phyloP scores from a whole-genome alignment of 1,140 invertebrate genomes.

The Drosophila funebris region DNA sequence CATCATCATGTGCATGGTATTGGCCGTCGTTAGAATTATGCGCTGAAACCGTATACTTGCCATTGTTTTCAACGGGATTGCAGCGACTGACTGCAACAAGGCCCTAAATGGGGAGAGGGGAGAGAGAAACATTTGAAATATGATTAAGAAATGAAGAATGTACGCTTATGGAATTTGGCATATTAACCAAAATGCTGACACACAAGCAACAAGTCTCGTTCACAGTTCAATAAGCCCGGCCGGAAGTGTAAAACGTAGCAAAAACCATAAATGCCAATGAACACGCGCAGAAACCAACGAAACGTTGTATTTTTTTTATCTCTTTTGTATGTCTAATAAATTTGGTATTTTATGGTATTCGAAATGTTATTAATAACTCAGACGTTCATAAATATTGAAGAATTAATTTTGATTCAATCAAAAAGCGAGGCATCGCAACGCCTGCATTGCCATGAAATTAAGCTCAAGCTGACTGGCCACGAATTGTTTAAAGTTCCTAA shows the following conservation, averaged over 20 bases:
- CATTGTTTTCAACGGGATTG: slow-evolving; percentile 67
- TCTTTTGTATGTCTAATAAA: slow-evolving; percentile 8
- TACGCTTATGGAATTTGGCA: slow-evolving; percentile 14
- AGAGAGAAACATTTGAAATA: neutral
- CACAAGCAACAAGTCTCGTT: slow-evolving; percentile 13
- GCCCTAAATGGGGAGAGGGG: slow-evolving; percentile 41
- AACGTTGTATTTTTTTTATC: slow-evolving; percentile 9
- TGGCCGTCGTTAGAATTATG: slow-evolving; percentile 62
- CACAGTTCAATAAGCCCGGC: slow-evolving; percentile 31
- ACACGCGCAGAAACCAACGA: slow-evolving; percentile 15
- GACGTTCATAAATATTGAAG: slow-evolving; percentile 16
- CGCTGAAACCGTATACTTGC: slow-evolving; percentile 76
- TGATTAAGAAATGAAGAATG: slow-evolving; percentile 6
- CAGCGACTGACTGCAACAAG: slow-evolving; percentile 70
- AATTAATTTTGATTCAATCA: slow-evolving; percentile 14
- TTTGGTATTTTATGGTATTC: slow-evolving; percentile 29
- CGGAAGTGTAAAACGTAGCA: slow-evolving; percentile 34
- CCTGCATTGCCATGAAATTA: slow-evolving; percentile 43
- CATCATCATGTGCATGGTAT: slow-evolving; percentile 72
- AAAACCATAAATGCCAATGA: slow-evolving; percentile 27
- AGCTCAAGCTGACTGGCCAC: slow-evolving; percentile 24
- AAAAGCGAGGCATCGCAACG: slow-evolving; percentile 3
- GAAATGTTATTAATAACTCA: slow-evolving; percentile 42
- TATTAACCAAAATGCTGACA: slow-evolving; percentile 6
- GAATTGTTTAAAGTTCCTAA: slow-evolving; percentile 16